Conservation (phyloP, 1,140 invertebrate genomes). For the Oncopeltus fasciatus region DNA sequence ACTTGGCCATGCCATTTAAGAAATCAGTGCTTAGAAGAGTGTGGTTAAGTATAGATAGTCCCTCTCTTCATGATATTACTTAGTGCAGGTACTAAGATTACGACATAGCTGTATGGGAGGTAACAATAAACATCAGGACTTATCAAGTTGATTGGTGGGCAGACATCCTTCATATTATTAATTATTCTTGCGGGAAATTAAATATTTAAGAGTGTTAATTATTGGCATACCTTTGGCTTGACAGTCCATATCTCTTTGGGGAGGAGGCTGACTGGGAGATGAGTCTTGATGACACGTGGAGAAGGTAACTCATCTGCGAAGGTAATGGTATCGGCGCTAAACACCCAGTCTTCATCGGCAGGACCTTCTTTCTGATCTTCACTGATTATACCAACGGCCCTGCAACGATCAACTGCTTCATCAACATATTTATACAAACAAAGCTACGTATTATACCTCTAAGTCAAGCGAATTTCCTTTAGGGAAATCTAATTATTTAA, state of each 20-base stretch:
- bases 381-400: slow-evolving; percentile 23
- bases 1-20: too few species aligned
- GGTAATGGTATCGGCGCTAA: slow-evolving; percentile 21
- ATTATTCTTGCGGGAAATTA: too few species aligned
- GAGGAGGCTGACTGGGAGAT: slow-evolving; percentile 32
- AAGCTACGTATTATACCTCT: neutral
- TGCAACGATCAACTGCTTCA: slow-evolving; percentile 6
- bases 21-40: too few species aligned
- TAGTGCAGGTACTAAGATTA: too few species aligned
- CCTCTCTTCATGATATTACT: too few species aligned
- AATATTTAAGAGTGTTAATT: too few species aligned
- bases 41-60: too few species aligned
- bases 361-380: slow-evolving; percentile 16
- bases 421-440: neutral
- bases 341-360: slow-evolving; percentile 21
- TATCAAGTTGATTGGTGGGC: too few species aligned
- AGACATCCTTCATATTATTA: too few species aligned
- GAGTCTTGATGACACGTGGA: slow-evolving; percentile 31
- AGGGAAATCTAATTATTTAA: neutral
- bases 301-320: slow-evolving; percentile 20
- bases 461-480: neutral
- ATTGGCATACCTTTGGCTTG: slow-evolving; percentile 26
- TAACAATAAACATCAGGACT: too few species aligned
- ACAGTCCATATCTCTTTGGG: slow-evolving; percentile 27
- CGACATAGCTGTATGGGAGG: too few species aligned